Evolutionary conservation across 2,797 vertebrate genomes (phyloP).

Genomic region (Enteromius radiatus): DNA sequence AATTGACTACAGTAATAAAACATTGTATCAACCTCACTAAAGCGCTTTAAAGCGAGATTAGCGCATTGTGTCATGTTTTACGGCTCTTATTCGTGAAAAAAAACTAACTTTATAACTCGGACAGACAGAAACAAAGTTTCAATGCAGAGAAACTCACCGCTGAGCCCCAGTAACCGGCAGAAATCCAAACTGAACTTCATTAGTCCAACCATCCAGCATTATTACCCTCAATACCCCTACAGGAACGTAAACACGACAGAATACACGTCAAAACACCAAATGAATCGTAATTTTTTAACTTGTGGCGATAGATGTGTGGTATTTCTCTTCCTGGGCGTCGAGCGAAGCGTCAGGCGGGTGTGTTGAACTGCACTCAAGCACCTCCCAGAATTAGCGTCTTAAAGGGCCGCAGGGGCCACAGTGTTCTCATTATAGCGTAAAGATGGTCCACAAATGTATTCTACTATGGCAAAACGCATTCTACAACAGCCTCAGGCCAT

Average conservation of each 20-base stretch:
- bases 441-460: background rate
- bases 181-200: conserved; percentile 83
- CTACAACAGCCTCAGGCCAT: too few relatives aligned
- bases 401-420: conserved; percentile 67
- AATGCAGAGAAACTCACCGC: conserved; percentile 69
- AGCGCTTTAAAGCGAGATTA: background rate
- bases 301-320: conserved; percentile 70
- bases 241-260: conserved; percentile 29
- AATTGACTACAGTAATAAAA: background rate
- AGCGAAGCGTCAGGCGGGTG: conserved; percentile 50
- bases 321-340: conserved; percentile 79
- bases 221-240: conserved; percentile 59
- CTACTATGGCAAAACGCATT: background rate
- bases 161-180: conserved; percentile 80
- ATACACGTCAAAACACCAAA: conserved; percentile 49
- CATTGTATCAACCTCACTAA: too few relatives aligned
- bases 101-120: conserved; percentile 33
- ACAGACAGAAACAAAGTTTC: conserved; percentile 57
- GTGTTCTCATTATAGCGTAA: background rate
- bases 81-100: background rate
- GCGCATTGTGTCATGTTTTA: background rate
- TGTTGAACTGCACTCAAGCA: conserved; percentile 56
- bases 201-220: conserved; percentile 83
- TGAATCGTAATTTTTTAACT: conserved; percentile 56
- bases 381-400: conserved; percentile 67